Evolutionary conservation across 2,888 invertebrate genomes (phyloP).

Genomic region (Miltochrista miniata): DNA sequence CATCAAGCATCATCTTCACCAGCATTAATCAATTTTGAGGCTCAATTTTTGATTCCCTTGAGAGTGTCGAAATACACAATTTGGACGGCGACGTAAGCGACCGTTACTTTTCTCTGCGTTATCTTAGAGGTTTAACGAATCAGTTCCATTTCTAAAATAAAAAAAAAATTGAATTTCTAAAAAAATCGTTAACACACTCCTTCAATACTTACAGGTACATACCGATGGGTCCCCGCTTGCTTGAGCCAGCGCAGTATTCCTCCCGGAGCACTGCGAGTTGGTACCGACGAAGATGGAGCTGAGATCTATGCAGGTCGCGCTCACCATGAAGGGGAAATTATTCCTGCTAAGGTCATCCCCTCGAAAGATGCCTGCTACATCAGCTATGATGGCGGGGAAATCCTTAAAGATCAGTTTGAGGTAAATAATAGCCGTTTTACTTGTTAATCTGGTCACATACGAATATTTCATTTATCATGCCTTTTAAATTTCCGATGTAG

Average conservation of each 20-base stretch:
- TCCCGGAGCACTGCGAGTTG: constrained; percentile 79
- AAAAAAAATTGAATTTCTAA: too few relatives aligned
- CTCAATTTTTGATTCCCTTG: too few relatives aligned
- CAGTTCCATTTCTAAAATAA: too few relatives aligned
- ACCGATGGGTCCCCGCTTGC: constrained; percentile 79
- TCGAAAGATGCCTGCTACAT: constrained; percentile 86
- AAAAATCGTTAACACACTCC: background rate
- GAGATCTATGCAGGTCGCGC: constrained; percentile 90
- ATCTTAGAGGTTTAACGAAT: too few relatives aligned
- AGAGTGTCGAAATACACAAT: too few relatives aligned
- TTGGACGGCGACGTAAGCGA: too few relatives aligned
- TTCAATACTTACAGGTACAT: constrained; percentile 60
- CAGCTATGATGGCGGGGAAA: constrained; percentile 85
- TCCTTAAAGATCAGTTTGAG: constrained; percentile 86
- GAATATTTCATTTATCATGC: too few relatives aligned
- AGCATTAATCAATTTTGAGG: too few relatives aligned
- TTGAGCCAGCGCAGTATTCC: constrained; percentile 76
- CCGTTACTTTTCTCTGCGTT: too few relatives aligned
- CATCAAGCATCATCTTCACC: too few relatives aligned
- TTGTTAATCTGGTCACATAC: too few relatives aligned
- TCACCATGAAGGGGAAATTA: constrained; percentile 85
- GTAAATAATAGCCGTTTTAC: constrained; percentile 46
- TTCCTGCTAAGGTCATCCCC: constrained; percentile 88
- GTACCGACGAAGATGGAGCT: constrained; percentile 88
- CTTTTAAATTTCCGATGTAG: too few relatives aligned